These are phyloP conservation scores for Leucoraja ocellata DNA, from an alignment of 2,797 vertebrate genomes.

Conservation along the genomic window DNA sequence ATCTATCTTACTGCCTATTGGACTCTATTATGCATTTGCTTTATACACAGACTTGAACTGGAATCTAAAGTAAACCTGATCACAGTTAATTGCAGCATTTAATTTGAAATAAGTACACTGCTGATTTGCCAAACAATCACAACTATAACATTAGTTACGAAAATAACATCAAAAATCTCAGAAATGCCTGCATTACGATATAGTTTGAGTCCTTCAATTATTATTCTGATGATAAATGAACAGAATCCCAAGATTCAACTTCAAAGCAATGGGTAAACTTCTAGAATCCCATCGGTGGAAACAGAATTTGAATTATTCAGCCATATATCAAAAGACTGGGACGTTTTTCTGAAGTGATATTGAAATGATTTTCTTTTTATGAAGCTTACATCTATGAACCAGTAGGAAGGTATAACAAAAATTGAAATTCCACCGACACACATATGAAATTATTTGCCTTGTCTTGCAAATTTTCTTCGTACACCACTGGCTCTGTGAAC, in stretches of 20 bases:
- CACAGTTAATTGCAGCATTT: background rate
- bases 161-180: background rate
- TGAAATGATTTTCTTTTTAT: background rate
- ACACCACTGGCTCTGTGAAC: background rate
- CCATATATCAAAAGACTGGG: background rate
- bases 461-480: background rate
- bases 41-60: background rate
- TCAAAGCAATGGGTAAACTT: background rate
- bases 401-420: background rate
- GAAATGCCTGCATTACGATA: background rate
- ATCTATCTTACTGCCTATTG: background rate
- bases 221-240: background rate
- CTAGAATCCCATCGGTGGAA: background rate
- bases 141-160: background rate
- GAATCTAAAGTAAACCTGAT: background rate
- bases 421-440: slow-evolving; percentile 18
- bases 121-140: no score
- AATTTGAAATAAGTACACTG: background rate
- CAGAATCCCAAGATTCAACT: background rate
- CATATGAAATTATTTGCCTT: background rate
- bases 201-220: background rate
- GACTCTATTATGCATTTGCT: background rate
- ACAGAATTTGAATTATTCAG: background rate
- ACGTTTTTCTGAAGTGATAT: background rate
- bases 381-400: background rate